Percentiles rank a stretch among this genome's conserved stretches.
These are phyloP conservation scores for Notarius quadriscutis DNA, from an alignment of 2,113 vertebrate genomes.

Conservation along the genomic window DNA sequence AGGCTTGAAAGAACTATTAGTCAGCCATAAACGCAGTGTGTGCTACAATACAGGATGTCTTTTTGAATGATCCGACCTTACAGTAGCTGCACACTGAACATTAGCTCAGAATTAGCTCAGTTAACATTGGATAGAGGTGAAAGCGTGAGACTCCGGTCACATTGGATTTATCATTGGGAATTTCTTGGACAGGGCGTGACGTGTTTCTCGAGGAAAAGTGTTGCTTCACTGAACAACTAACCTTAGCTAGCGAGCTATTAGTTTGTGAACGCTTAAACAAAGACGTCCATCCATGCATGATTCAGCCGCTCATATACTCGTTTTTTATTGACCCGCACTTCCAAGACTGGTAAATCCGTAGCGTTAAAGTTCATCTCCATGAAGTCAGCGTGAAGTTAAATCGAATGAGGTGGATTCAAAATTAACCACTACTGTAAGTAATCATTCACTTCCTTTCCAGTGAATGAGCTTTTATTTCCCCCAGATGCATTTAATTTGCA, in stretches of 20 bases:
- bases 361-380: neutral
- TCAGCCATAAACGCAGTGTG: neutral
- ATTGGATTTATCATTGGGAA: neutral
- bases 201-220: neutral
- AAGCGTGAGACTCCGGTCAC: neutral
- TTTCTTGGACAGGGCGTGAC: neutral
- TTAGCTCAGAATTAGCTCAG: conserved; percentile 39
- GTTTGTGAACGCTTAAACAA: neutral
- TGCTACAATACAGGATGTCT: conserved; percentile 43
- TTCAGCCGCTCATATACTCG: neutral
- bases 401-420: neutral
- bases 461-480: neutral
- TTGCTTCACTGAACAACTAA: neutral
- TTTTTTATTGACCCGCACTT: neutral
- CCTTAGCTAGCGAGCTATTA: neutral
- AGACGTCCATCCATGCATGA: neutral
- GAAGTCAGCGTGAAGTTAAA: neutral
- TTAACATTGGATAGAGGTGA: conserved; percentile 26
- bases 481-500: neutral
- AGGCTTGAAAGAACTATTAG: conserved; percentile 37
- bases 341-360: neutral
- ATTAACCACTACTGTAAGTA: neutral
- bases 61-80: neutral
- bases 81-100: conserved; percentile 30
- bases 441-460: neutral